phyloP scores from a whole-genome alignment of 92 coral and sea anemone species.

The Zoanthus sociatus region DNA sequence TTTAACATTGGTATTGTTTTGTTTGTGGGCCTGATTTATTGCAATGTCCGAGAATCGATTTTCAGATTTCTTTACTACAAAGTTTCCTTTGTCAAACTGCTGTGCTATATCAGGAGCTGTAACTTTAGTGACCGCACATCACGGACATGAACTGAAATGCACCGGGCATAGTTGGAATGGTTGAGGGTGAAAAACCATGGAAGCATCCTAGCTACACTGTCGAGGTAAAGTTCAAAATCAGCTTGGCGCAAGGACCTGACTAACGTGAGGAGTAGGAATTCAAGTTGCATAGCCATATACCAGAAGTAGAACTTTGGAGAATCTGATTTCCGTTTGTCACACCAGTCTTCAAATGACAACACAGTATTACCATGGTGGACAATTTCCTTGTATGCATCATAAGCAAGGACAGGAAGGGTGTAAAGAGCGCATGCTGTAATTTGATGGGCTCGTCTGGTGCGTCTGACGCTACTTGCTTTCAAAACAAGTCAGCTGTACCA shows the following conservation, averaged over 20 bases:
- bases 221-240: not conserved
- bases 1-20: constrained; percentile 14
- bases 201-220: constrained; percentile 31
- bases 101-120: constrained; percentile 24
- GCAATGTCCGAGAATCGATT: constrained; percentile 31
- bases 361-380: constrained; percentile 21
- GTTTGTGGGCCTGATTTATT: constrained; percentile 15
- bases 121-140: constrained; percentile 11
- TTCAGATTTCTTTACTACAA: constrained; percentile 27
- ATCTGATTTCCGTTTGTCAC: constrained; percentile 28
- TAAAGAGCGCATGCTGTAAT: constrained; percentile 68
- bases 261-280: constrained; percentile 16
- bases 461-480: constrained; percentile 56
- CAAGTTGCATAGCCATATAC: constrained; percentile 50
- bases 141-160: constrained; percentile 25
- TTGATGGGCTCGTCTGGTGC: constrained; percentile 74
- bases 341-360: constrained; percentile 66
- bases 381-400: constrained; percentile 49
- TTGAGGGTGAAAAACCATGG: constrained; percentile 42
- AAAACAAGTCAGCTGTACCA: constrained; percentile 78
- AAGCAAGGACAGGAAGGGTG: constrained; percentile 57
- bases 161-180: constrained; percentile 39
- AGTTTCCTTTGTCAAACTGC: constrained; percentile 25
- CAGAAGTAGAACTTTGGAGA: constrained; percentile 50
- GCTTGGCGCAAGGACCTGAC: constrained; percentile 19